Evolutionary conservation across 2,113 vertebrate species (phyloP), one percentile per base, ranked within the genome.

Genomic region (Prochilodus magdalenae): DNA sequence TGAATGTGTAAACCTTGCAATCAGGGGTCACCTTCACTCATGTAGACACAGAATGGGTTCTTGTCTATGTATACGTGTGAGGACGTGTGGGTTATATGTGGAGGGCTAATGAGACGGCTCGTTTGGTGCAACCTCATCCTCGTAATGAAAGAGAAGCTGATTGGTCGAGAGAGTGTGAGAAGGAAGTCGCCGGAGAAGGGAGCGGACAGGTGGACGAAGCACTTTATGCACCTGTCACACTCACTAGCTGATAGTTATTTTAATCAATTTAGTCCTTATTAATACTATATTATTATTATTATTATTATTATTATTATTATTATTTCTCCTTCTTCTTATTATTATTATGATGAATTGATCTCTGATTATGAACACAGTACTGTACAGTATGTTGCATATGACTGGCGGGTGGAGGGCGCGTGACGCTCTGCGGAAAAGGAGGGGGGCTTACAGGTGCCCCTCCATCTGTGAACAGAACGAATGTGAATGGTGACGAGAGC

Each of bases 301-400:
- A 63, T 73, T 88, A 81, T 74, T 75, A 27, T 75, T 81, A 65
- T 70, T 83, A 70, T 84, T 49, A 49, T 49, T 51, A 44, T 44
- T 44, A 44, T 44, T 44, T 44, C 40, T 10, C 8, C 40, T 44
- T 44, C 4, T 44, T 92, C 33, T 59, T 82, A 78, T 36, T 77
- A 63, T 74, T 79, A 60, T 51, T 81, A 78, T 78, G 83, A 33
- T 71, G n/a, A 57, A 26, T 82, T 75, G 80, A 75, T 93, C 90
- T 96, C 92, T 96, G 82, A 93, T 94, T 93, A 92, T 94, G 95
- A 92, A 95, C 92, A 86, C 93, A 92, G 96, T 98, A 96, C 96
- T 98, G 96, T 98, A 97, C 96, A 97, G 96, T 98, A 97, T 95
- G 94, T 95, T 94, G 94, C 90, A 91, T 95, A 93, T 90, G 91